Evolutionary conservation across 2,797 vertebrate species (phyloP), one percentile per base, ranked within the genome.

Genomic region (Enteromius radiatus): DNA sequence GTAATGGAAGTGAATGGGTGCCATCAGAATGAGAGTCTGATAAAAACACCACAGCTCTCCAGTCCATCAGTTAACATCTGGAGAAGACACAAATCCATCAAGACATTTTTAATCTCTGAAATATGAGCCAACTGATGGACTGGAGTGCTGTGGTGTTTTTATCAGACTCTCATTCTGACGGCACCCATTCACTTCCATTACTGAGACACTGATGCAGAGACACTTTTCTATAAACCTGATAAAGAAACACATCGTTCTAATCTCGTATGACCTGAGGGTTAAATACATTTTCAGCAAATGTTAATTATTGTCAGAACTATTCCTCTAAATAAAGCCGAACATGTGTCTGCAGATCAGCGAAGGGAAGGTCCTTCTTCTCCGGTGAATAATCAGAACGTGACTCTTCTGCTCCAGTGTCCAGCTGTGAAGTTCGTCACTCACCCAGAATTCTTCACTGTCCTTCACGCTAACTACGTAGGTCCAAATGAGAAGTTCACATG

Each of bases 371-470:
- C 96, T 3, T 90, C 96, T 85, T 97, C 96, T 68, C 96, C 96
- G 3, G 94, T 97, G 88, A 98, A 91, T 90, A 96, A 95, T 78
- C 97, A 97, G 91, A 99, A 97, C 92, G 95, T 98, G 90, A 96
- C 95, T 78, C 92, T 97, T 84, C 91, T 99, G 86, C 95, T 99
- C 47, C 97, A 99, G 84, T 98, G 96, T 77, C 98, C 98, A 65
- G 96, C 97, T 1, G 97, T 99, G 90, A 99, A 98, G 93, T 99
- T 99, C 88, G 95, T 99, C 92, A 97, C 97, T 84, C 98, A 99
- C 88, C 97, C 97, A 0, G 98, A 99, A 80, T 99, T 99, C 92
- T 99, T 99, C 93, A 99, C 97, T 4, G 93, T 99, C 87, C 92
- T 99, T 84, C 98, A 99, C 56, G 96, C 96, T 87, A 99, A 99